These are phyloP conservation scores for Netelia inedita DNA, from an alignment of 2,888 invertebrate species.

Conservation along the genomic window DNA sequence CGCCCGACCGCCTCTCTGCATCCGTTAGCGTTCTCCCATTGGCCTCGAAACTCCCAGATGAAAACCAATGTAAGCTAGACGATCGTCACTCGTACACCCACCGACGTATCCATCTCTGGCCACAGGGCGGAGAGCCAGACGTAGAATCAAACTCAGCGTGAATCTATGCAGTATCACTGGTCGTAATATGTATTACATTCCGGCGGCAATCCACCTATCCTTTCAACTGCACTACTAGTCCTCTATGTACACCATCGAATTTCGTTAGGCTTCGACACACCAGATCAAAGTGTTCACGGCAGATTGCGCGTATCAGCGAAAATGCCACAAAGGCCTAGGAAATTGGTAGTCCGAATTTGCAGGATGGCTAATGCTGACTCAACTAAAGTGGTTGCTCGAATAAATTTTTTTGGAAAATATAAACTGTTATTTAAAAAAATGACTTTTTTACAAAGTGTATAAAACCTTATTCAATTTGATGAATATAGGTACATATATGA, in stretches of 20 bases:
- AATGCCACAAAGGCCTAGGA: background rate
- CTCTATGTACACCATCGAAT: slow-evolving; percentile 10
- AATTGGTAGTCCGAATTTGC: background rate
- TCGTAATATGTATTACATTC: slow-evolving; percentile 32
- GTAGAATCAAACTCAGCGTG: slow-evolving; percentile 17
- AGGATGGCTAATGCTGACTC: background rate
- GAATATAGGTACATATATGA: no score
- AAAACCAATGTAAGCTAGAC: slow-evolving; percentile 61
- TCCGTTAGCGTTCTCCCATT: slow-evolving; percentile 9
- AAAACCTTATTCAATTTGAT: no score
- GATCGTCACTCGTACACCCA: slow-evolving; percentile 22
- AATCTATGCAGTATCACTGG: slow-evolving; percentile 21
- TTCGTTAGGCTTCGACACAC: slow-evolving; percentile 19
- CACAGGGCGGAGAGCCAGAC: slow-evolving; percentile 25
- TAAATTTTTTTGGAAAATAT: background rate
- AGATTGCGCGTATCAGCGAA: background rate
- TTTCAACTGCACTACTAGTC: slow-evolving; percentile 22
- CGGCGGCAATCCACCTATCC: slow-evolving; percentile 21
- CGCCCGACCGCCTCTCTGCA: background rate
- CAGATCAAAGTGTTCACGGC: slow-evolving; percentile 12
- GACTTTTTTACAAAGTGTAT: no score
- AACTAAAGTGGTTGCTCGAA: background rate
- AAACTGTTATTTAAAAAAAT: background rate
- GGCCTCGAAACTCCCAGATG: slow-evolving; percentile 30
- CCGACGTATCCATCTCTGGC: slow-evolving; percentile 45